Percentiles rank a stretch among this genome's conserved stretches.
Conservation (phyloP, 2,888 invertebrate species). For the Meteorus cinctellus region DNA sequence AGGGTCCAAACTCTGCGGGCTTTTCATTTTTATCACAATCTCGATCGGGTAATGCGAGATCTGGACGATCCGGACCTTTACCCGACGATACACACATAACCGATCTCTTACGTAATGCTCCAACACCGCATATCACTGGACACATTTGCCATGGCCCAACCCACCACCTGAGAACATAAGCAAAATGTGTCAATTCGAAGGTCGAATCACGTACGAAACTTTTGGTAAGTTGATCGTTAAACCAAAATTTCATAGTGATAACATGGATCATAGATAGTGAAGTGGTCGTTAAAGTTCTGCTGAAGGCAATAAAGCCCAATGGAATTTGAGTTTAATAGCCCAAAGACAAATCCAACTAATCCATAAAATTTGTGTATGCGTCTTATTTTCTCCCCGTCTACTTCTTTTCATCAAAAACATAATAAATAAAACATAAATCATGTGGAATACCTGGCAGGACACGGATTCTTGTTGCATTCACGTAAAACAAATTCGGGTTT, state of each 20-base stretch:
- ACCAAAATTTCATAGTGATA: slow-evolving; percentile 16
- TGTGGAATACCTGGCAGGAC: slow-evolving; percentile 73
- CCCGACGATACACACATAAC: slow-evolving; percentile 80
- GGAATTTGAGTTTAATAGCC: not conserved
- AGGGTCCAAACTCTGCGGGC: slow-evolving; percentile 81
- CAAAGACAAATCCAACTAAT: not conserved
- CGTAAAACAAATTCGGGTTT: slow-evolving; percentile 72
- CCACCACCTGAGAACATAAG: slow-evolving; percentile 79
- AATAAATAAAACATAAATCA: not conserved
- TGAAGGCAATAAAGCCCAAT: not conserved
- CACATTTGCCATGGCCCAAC: slow-evolving; percentile 91
- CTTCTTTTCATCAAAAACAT: slow-evolving; percentile 13
- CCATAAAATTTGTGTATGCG: not conserved
- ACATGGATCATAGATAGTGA: not conserved
- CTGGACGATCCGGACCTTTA: slow-evolving; percentile 77
- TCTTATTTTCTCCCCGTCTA: not conserved
- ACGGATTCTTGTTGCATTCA: slow-evolving; percentile 74
- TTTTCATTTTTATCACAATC: slow-evolving; percentile 80
- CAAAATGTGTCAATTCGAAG: slow-evolving; percentile 33
- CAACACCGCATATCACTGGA: slow-evolving; percentile 80
- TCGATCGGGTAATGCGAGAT: slow-evolving; percentile 84
- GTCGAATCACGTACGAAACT: slow-evolving; percentile 34
- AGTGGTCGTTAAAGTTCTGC: not conserved
- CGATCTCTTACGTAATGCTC: slow-evolving; percentile 79
- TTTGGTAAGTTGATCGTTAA: slow-evolving; percentile 4